Percentiles rank a stretch among this genome's conserved stretches.
Conservation (phyloP, 2,113 vertebrate species). For the Gadus chalcogrammus region DNA sequence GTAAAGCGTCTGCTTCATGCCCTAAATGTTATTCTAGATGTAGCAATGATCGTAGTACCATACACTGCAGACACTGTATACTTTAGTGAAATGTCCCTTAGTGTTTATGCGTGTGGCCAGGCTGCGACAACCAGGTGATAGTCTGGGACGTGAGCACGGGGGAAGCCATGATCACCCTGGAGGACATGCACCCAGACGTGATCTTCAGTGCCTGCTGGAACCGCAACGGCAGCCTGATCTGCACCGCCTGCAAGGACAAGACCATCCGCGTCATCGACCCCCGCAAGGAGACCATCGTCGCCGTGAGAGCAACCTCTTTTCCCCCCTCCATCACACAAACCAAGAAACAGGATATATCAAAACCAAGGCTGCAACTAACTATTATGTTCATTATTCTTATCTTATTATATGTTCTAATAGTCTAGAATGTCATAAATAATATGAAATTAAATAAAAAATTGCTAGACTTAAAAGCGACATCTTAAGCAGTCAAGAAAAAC, state of each 20-base stretch:
- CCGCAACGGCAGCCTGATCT: slow-evolving; percentile 91
- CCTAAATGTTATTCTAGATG: too few relatives aligned
- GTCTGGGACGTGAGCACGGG: slow-evolving; percentile 96
- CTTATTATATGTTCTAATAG: too few relatives aligned
- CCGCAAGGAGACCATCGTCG: slow-evolving; percentile 82
- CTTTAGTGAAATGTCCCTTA: background rate
- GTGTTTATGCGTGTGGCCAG: slow-evolving; percentile 53
- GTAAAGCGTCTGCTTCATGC: too few relatives aligned
- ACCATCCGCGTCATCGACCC: slow-evolving; percentile 90
- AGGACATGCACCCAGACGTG: slow-evolving; percentile 93
- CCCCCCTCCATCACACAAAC: background rate
- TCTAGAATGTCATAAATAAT: too few relatives aligned
- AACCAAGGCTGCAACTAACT: too few relatives aligned
- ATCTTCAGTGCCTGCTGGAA: slow-evolving; percentile 95
- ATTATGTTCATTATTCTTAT: too few relatives aligned
- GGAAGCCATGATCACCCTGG: slow-evolving; percentile 86
- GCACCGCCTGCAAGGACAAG: slow-evolving; percentile 96
- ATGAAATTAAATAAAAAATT: too few relatives aligned
- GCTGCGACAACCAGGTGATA: slow-evolving; percentile 87
- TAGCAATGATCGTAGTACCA: too few relatives aligned
- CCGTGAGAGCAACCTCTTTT: slow-evolving; percentile 69
- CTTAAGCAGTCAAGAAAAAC: too few relatives aligned
- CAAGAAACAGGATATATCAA: too few relatives aligned
- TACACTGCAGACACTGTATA: background rate
- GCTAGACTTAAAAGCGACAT: too few relatives aligned